Evolutionary conservation across 2,888 invertebrate genomes (phyloP).

Genomic region (Meteorus colon): DNA sequence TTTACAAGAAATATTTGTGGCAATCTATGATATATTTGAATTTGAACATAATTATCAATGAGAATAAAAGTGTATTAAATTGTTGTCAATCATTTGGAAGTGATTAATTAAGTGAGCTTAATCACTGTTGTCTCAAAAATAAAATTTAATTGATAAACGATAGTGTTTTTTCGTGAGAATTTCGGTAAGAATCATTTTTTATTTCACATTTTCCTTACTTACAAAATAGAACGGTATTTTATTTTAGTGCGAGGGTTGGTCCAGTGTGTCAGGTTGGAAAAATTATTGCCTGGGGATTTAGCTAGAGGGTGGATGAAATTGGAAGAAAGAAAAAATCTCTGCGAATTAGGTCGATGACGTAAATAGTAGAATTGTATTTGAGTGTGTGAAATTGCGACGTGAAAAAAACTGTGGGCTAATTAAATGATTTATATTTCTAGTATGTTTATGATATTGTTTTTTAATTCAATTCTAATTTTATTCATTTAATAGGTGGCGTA

Average conservation of each 20-base stretch:
- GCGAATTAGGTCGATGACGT: not conserved
- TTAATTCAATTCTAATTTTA: slow-evolving; percentile 10
- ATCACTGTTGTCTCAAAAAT: not conserved
- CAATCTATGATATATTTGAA: not conserved
- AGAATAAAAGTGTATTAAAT: not conserved
- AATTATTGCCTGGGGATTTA: not conserved
- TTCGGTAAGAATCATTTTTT: too few relatives aligned
- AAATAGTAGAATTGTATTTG: not conserved
- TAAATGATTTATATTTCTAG: not conserved
- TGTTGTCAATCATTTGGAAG: not conserved
- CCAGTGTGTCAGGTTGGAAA: not conserved
- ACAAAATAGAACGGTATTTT: not conserved
- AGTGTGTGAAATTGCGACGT: not conserved
- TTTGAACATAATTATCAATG: not conserved
- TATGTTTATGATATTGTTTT: slow-evolving; percentile 1
- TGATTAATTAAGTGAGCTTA: not conserved
- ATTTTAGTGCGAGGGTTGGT: not conserved
- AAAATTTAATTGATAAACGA: not conserved
- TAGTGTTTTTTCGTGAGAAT: too few relatives aligned
- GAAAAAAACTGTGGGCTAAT: not conserved
- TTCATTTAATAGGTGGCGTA: slow-evolving; percentile 60
- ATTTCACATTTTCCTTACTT: too few relatives aligned
- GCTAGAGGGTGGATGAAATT: not conserved
- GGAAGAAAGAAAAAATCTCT: not conserved
- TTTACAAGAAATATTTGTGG: not conserved